Evolutionary conservation across 2,888 invertebrate genomes (phyloP).

Genomic region (Temnothorax rugatulus): DNA sequence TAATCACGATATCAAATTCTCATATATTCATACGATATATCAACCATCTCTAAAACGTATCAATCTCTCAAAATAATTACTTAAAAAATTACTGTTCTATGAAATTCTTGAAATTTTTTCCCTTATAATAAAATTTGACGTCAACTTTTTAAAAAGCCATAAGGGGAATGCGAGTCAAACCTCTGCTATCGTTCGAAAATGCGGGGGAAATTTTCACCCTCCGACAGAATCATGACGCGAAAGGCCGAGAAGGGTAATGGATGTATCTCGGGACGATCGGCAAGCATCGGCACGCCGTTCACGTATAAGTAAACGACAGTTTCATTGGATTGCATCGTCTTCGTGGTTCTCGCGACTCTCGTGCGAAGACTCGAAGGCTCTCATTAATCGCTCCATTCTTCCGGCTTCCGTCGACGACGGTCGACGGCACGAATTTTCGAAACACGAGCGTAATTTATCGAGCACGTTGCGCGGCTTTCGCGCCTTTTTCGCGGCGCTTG

Average conservation of each 20-base stretch:
- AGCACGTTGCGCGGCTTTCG: constrained; percentile 65
- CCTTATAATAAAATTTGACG: neutral
- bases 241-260: constrained; percentile 22
- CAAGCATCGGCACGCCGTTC: constrained; percentile 72
- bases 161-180: neutral
- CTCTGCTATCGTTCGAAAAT: neutral
- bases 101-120: neutral
- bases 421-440: constrained; percentile 75
- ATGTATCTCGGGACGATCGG: constrained; percentile 51
- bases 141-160: neutral
- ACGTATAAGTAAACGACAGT: constrained; percentile 80
- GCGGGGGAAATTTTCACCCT: neutral
- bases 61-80: neutral
- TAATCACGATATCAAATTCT: neutral
- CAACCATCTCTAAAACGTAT: neutral
- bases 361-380: constrained; percentile 59
- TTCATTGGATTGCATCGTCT: constrained; percentile 77
- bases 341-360: constrained; percentile 62
- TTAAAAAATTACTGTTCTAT: neutral
- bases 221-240: constrained; percentile 18
- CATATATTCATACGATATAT: neutral
- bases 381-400: constrained; percentile 82
- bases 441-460: constrained; percentile 64
- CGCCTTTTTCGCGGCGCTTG: constrained; percentile 16
- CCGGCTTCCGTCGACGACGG: constrained; percentile 68